Evolutionary conservation across 2,797 vertebrate species (phyloP), one percentile per base, ranked within the genome.

Genomic region (Salmo trutta): DNA sequence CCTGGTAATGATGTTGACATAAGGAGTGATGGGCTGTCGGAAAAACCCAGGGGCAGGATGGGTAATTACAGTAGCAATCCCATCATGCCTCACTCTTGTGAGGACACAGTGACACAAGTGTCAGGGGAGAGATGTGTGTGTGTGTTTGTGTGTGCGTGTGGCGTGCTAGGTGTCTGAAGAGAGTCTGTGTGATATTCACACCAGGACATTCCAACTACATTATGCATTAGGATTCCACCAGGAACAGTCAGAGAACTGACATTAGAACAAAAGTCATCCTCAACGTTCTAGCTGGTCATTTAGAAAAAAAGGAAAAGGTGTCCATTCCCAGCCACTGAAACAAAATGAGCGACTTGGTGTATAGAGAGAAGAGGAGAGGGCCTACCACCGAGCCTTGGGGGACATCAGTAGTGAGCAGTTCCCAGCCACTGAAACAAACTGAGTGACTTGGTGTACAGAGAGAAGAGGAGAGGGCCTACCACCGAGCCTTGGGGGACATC

Each of bases 81-180:
- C 59, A 80, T 73, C 70, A 84, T 80, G 47, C 80, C 80, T 81
- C 75, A 75, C 52, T 80, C 29, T 47, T 62, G 71, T 24, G n/a
- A 67, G 27, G 47, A 77, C 70, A 73, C 36, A 29, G 33, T 29
- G 69, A 54, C 70, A 71, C 24, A 15, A 21, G 24, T 27, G 33
- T 72, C 31, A 67, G 24, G 52, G 24, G 27, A 21, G 56, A 31
- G 59, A 31, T 74, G 54, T 74, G 73, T 24, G 72, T 73, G 52
- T 73, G 52, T 31, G 71, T 16, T 47, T 53, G 71, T 54, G 71
- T 56, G 52, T 56, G 71, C 54, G 71, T 73, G 53, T 19, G 15
- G 54, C 36, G 29, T 16, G 51, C 7, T 24, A 47, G 16, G 33
- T 31, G 53, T 59, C 16, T 62, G 24, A 53, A 1, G n/a, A 5